These are phyloP conservation scores for Caenorhabditis sinica DNA, from an alignment of 2,888 invertebrate species.

Conservation along the genomic window DNA sequence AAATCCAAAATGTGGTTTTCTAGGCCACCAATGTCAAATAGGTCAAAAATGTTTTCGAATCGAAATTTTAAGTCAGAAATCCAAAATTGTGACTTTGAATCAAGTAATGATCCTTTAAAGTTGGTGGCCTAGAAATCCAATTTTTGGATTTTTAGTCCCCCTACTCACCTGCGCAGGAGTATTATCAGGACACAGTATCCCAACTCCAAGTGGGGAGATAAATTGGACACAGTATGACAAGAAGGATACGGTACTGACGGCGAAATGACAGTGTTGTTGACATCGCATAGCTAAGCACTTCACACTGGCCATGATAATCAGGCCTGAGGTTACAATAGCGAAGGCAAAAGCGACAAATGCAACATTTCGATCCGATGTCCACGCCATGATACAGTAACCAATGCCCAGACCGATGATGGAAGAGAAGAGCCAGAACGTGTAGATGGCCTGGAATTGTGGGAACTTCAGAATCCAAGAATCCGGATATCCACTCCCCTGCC, in stretches of 20 bases:
- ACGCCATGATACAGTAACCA: slow-evolving; percentile 71
- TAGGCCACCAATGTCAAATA: too few relatives aligned
- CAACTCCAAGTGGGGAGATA: slow-evolving; percentile 65
- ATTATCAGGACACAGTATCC: slow-evolving; percentile 65
- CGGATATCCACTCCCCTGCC: not conserved
- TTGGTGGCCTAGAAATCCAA: not conserved
- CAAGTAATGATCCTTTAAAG: not conserved
- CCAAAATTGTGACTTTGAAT: not conserved
- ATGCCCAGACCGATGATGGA: slow-evolving; percentile 65
- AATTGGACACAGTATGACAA: slow-evolving; percentile 64
- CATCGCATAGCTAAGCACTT: slow-evolving; percentile 72
- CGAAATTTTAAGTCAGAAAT: too few relatives aligned
- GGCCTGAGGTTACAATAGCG: slow-evolving; percentile 70
- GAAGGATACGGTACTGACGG: slow-evolving; percentile 65
- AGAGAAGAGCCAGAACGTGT: slow-evolving; percentile 59
- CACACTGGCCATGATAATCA: slow-evolving; percentile 75
- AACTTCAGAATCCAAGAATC: not conserved
- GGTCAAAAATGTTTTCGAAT: too few relatives aligned
- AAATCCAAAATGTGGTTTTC: too few relatives aligned
- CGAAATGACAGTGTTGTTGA: slow-evolving; percentile 71
- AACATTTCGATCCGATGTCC: slow-evolving; percentile 50
- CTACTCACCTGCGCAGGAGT: slow-evolving; percentile 65
- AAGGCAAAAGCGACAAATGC: slow-evolving; percentile 72
- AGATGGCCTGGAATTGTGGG: slow-evolving; percentile 40
- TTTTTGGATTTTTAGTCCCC: not conserved